Conservation (phyloP, 2,888 invertebrate genomes). For the Aelia acuminata region DNA sequence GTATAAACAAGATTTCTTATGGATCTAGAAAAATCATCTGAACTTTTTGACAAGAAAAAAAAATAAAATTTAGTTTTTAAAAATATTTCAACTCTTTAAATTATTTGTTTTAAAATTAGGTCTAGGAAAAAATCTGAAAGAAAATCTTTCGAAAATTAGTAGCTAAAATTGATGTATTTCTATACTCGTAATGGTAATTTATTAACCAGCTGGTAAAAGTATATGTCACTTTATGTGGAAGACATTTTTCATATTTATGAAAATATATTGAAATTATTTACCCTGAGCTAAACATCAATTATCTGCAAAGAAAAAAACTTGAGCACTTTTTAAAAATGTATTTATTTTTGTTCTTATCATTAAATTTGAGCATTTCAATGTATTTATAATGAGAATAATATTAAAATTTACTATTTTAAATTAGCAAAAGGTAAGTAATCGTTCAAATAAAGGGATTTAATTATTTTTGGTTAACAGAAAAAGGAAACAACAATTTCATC, state of each 20-base stretch:
- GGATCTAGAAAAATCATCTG: not conserved
- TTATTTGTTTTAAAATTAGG: not conserved
- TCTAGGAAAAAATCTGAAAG: not conserved
- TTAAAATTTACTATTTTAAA: not conserved
- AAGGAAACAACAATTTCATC: not conserved
- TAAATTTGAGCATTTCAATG: constrained; percentile 39
- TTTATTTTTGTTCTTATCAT: constrained; percentile 10
- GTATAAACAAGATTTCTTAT: not conserved
- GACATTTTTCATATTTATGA: constrained; percentile 13
- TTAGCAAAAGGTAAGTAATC: not conserved
- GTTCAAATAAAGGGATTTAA: not conserved
- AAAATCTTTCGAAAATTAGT: not conserved
- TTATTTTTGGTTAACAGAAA: not conserved
- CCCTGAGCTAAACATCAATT: constrained; percentile 32
- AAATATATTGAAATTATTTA: constrained; percentile 44
- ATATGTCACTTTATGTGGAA: constrained; percentile 16
- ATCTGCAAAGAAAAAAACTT: constrained; percentile 40
- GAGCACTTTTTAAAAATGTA: constrained; percentile 25
- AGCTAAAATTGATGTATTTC: not conserved
- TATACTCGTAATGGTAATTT: not conserved
- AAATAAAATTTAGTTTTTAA: not conserved
- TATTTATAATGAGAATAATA: constrained; percentile 1
- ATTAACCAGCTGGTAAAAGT: not conserved
- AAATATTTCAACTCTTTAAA: not conserved
- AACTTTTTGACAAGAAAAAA: not conserved